Evolutionary conservation across 2,888 invertebrate species (phyloP).

Genomic region (Cheilosia vulpina): DNA sequence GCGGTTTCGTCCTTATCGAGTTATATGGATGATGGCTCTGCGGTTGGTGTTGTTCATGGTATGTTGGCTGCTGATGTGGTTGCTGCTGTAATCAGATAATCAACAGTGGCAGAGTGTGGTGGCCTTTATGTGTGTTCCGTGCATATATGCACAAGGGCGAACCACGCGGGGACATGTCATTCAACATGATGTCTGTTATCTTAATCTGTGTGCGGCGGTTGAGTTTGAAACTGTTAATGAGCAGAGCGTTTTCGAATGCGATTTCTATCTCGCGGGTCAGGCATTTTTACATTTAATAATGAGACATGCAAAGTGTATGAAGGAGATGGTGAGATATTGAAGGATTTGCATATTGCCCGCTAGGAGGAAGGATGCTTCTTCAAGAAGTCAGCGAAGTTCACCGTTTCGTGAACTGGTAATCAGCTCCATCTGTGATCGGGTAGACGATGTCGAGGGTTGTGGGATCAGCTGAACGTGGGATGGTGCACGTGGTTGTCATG

Average conservation of each 20-base stretch:
- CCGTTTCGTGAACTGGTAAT: background rate
- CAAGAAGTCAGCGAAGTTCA: background rate
- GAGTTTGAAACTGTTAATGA: slow-evolving; percentile 64
- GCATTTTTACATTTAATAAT: slow-evolving; percentile 70
- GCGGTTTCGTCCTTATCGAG: slow-evolving; percentile 65
- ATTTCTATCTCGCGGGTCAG: slow-evolving; percentile 60
- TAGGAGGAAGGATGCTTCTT: slow-evolving; percentile 1
- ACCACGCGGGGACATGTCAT: slow-evolving; percentile 66
- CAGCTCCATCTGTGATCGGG: slow-evolving; percentile 31
- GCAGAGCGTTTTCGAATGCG: slow-evolving; percentile 49
- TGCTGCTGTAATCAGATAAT: slow-evolving; percentile 54
- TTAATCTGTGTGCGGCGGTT: slow-evolving; percentile 48
- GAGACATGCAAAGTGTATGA: slow-evolving; percentile 56
- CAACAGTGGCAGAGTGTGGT: slow-evolving; percentile 39
- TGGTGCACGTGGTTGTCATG: background rate
- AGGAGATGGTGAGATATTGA: slow-evolving; percentile 7
- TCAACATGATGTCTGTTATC: slow-evolving; percentile 71
- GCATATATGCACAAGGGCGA: slow-evolving; percentile 3
- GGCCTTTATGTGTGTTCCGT: slow-evolving; percentile 40
- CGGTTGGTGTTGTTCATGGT: background rate
- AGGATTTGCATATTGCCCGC: slow-evolving; percentile 23
- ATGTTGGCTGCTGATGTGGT: too few relatives aligned
- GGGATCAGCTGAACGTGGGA: slow-evolving; percentile 7
- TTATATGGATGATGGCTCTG: slow-evolving; percentile 1
- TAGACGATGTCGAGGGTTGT: slow-evolving; percentile 9